Evolutionary conservation across 1,140 invertebrate genomes (phyloP).

Genomic region (Drosophila asahinai): DNA sequence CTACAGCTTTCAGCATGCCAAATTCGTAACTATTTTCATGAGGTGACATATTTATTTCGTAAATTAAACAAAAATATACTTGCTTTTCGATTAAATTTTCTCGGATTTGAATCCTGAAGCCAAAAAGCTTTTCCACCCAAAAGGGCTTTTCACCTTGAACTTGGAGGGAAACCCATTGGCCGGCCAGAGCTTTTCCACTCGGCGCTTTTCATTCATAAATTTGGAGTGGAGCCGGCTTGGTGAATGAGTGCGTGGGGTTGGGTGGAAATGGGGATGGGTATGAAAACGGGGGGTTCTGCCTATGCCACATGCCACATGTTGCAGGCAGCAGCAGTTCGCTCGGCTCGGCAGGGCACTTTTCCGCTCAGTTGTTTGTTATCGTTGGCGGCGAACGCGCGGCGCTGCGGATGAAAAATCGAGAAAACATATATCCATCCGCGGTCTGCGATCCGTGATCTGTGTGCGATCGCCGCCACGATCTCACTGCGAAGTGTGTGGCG

Average conservation of each 20-base stretch:
- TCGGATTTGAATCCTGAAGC: neutral
- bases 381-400: slow-evolving; percentile 71
- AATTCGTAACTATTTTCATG: neutral
- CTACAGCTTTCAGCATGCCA: neutral
- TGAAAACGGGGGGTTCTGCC: slow-evolving; percentile 9
- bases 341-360: slow-evolving; percentile 24
- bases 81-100: neutral
- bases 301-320: slow-evolving; percentile 70
- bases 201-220: slow-evolving; percentile 70
- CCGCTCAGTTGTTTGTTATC: slow-evolving; percentile 72
- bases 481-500: slow-evolving; percentile 15
- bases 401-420: slow-evolving; percentile 25
- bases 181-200: slow-evolving; percentile 10
- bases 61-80: too few relatives aligned
- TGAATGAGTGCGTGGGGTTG: slow-evolving; percentile 43
- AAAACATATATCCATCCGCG: slow-evolving; percentile 3
- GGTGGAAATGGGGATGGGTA: neutral
- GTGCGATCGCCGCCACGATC: slow-evolving; percentile 24
- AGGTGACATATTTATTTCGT: too few relatives aligned
- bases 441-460: neutral
- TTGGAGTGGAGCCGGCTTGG: slow-evolving; percentile 39
- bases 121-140: slow-evolving; percentile 13
- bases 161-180: slow-evolving; percentile 28
- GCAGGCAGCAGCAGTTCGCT: slow-evolving; percentile 43
- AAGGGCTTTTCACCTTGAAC: slow-evolving; percentile 68